Evolutionary conservation across 2,797 vertebrate genomes (phyloP).

Genomic region (Oophaga sylvatica): DNA sequence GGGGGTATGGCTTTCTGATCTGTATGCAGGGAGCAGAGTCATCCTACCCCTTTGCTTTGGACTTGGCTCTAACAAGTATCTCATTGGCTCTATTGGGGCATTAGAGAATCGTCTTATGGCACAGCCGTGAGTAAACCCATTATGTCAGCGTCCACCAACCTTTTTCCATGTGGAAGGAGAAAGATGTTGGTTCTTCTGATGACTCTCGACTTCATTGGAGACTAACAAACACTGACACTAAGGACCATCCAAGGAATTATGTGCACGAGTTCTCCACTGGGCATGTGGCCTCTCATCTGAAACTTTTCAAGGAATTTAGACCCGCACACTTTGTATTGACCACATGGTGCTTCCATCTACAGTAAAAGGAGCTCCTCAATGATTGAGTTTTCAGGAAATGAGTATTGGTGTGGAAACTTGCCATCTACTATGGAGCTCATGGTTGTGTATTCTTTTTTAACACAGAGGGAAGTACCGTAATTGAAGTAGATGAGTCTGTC

Average conservation of each 20-base stretch:
- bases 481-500: background rate
- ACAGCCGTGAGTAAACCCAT: background rate
- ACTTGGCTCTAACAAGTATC: background rate
- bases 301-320: too few species aligned
- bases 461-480: background rate
- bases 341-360: background rate
- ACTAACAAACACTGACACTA: background rate
- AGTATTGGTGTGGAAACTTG: background rate
- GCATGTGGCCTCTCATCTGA: background rate
- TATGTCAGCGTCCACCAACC: background rate
- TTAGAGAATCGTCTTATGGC: background rate
- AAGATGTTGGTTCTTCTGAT: background rate
- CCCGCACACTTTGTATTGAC: too few species aligned
- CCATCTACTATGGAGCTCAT: background rate
- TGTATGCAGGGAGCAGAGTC: too few species aligned
- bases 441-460: background rate
- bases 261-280: background rate
- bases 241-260: background rate
- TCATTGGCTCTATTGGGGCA: background rate
- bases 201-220: background rate
- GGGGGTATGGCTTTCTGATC: too few species aligned
- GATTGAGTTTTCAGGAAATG: background rate
- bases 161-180: background rate
- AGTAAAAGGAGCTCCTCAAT: background rate
- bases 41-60: background rate